These are phyloP conservation scores for Ciona savignyi DNA, from an alignment of 23 tunicate species.

Conservation along the genomic window DNA sequence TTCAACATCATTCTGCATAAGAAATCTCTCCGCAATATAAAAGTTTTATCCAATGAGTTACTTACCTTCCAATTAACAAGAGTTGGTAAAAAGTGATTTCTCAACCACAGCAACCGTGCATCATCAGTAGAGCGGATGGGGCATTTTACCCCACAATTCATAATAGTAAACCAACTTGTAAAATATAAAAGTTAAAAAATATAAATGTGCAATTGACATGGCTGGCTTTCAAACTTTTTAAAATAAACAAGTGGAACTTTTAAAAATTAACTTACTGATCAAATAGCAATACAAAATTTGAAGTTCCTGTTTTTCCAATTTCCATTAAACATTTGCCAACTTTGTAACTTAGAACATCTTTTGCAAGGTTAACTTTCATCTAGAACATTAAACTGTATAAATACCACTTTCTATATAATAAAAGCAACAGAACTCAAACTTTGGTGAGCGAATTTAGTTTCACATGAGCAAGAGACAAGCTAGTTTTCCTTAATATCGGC, in stretches of 20 bases:
- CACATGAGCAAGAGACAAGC: background rate
- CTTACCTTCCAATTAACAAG: background rate
- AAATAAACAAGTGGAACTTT: too few species aligned
- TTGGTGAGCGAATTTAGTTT: background rate
- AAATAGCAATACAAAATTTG: conserved; percentile 7
- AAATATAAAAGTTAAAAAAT: too few species aligned
- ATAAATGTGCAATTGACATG: background rate
- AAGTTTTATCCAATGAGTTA: background rate
- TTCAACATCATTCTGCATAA: background rate
- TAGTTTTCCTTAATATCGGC: background rate
- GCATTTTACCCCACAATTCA: background rate
- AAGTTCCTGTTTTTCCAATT: conserved; percentile 14
- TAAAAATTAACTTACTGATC: conserved; percentile 11
- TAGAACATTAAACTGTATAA: background rate
- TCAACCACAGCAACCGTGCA: background rate
- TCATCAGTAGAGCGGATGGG: background rate
- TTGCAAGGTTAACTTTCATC: conserved; percentile 20
- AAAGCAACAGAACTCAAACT: too few species aligned
- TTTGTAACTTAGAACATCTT: conserved; percentile 4
- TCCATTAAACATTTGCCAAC: conserved; percentile 9
- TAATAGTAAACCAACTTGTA: background rate
- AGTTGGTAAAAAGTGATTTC: background rate
- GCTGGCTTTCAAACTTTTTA: background rate
- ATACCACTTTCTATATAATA: too few species aligned
- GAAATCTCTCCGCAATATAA: background rate